phyloP scores from a whole-genome alignment of 1,140 invertebrate genomes.

The Drosophila tristis region DNA sequence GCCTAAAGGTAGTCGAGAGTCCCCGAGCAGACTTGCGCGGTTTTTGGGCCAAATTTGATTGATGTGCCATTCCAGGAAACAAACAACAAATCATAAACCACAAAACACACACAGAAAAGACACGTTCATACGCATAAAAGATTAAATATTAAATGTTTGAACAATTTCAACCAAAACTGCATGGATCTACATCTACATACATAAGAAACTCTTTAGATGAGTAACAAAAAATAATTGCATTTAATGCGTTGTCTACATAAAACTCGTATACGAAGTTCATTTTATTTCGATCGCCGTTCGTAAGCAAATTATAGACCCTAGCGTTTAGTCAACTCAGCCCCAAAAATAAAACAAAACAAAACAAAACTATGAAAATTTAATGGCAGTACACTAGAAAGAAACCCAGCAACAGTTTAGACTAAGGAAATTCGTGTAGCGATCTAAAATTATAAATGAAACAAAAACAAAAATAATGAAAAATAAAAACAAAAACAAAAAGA shows the following conservation, averaged over 20 bases:
- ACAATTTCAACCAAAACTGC: slow-evolving; percentile 65
- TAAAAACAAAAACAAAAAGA: slow-evolving; percentile 30
- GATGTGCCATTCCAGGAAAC: slow-evolving; percentile 75
- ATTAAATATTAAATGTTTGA: slow-evolving; percentile 56
- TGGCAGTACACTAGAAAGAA: slow-evolving; percentile 56
- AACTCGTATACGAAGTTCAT: slow-evolving; percentile 69
- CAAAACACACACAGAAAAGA: slow-evolving; percentile 22
- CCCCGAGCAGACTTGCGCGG: slow-evolving; percentile 62
- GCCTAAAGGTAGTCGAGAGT: slow-evolving; percentile 76
- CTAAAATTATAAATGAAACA: slow-evolving; percentile 55
- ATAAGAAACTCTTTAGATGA: slow-evolving; percentile 46
- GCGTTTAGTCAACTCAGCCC: slow-evolving; percentile 35
- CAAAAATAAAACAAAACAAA: slow-evolving; percentile 2
- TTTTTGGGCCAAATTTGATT: slow-evolving; percentile 76
- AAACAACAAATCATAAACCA: slow-evolving; percentile 16
- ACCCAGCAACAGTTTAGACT: slow-evolving; percentile 48
- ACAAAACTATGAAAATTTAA: slow-evolving; percentile 41
- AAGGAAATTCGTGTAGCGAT: slow-evolving; percentile 77
- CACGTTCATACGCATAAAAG: slow-evolving; percentile 45
- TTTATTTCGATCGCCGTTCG: slow-evolving; percentile 70
- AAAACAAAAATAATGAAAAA: slow-evolving; percentile 16
- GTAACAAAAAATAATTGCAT: slow-evolving; percentile 66
- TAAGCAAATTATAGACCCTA: slow-evolving; percentile 67
- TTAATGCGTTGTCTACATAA: slow-evolving; percentile 73
- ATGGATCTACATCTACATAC: slow-evolving; percentile 17